phyloP scores from a whole-genome alignment of 2,888 invertebrate genomes.

The Labia minor region DNA sequence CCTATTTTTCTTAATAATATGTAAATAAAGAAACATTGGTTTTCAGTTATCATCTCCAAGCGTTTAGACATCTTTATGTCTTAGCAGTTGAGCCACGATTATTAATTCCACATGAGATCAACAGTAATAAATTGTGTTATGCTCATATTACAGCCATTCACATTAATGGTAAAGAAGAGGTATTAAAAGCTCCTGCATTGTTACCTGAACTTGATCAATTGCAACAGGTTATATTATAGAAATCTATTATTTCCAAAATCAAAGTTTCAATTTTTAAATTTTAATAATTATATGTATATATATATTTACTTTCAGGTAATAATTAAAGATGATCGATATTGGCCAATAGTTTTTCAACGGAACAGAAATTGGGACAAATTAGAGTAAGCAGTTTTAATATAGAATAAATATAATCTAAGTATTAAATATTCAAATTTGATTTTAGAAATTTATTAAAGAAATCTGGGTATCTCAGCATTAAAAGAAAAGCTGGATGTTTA shows the following conservation, averaged over 20 bases:
- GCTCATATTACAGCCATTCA: slow-evolving; percentile 58
- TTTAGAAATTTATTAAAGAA: slow-evolving; percentile 53
- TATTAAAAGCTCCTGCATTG: slow-evolving; percentile 71
- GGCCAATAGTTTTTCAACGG: slow-evolving; percentile 75
- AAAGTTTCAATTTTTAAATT: too few relatives aligned
- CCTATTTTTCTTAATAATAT: neutral
- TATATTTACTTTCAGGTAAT: slow-evolving; percentile 37
- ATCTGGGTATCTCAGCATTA: slow-evolving; percentile 66
- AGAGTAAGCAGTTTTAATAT: slow-evolving; percentile 42
- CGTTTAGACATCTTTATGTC: slow-evolving; percentile 91
- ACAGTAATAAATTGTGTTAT: slow-evolving; percentile 67
- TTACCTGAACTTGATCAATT: slow-evolving; percentile 69
- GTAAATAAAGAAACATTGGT: too few relatives aligned
- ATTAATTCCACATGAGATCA: slow-evolving; percentile 75
- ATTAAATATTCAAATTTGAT: too few relatives aligned
- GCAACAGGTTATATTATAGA: slow-evolving; percentile 52
- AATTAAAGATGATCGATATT: slow-evolving; percentile 76
- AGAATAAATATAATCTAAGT: too few relatives aligned
- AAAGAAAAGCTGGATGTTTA: slow-evolving; percentile 79
- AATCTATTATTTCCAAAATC: too few relatives aligned
- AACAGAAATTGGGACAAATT: slow-evolving; percentile 75
- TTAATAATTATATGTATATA: too few relatives aligned
- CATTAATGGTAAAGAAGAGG: slow-evolving; percentile 31
- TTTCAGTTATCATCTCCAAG: slow-evolving; percentile 89
- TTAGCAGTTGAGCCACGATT: slow-evolving; percentile 85